Evolutionary conservation across 2,797 vertebrate species (phyloP), one percentile per base, ranked within the genome.

Genomic region (Syngnathus rostellatus): DNA sequence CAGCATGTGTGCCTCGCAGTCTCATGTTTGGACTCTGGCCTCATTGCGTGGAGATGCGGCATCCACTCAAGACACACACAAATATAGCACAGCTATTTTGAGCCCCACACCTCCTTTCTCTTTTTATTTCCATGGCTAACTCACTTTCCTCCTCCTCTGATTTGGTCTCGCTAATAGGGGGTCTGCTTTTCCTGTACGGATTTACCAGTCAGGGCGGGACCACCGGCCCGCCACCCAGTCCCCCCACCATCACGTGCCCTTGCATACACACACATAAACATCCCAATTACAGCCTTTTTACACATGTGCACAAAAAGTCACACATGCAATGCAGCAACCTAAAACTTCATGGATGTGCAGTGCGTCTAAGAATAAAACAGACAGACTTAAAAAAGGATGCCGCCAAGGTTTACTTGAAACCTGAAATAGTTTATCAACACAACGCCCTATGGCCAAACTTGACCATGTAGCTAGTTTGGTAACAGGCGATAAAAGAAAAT

Each of bases 121-220:
- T 54, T 40, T 60, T 60, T 61, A 63, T 76, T 70, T 73, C 72
- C 61, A 76, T 43, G 23, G 23, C 16, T 16, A 25, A 51, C 23
- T 17, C 46, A n/a, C 46, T 53, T 40, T 54, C 12, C 69, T 68
- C 55, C 62, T 54, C 80, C 85, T 90, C 77, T 90, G 89, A 91
- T 90, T 87, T 85, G 84, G 72, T 65, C 68, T 45, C 38, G 68
- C 81, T 89, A 90, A 89, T 87, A 76, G 77, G 81, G 84, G 86
- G 83, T 83, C 85, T 82, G 77, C 65, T 81, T 82, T 88, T 91
- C 86, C 89, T 85, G 80, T 86, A 75, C 65, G 77, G 84, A 79
- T 89, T 90, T 85, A 85, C 80, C 83, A 77, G 74, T 75, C 74
- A 83, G 84, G 86, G 87, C 85, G 85, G 85, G 78, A 83, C 76